A percentile compares a stretch with the other conserved stretches of the same genome.
Conservation (phyloP, 2,888 invertebrate species). For the Drosophila meridionalis region DNA sequence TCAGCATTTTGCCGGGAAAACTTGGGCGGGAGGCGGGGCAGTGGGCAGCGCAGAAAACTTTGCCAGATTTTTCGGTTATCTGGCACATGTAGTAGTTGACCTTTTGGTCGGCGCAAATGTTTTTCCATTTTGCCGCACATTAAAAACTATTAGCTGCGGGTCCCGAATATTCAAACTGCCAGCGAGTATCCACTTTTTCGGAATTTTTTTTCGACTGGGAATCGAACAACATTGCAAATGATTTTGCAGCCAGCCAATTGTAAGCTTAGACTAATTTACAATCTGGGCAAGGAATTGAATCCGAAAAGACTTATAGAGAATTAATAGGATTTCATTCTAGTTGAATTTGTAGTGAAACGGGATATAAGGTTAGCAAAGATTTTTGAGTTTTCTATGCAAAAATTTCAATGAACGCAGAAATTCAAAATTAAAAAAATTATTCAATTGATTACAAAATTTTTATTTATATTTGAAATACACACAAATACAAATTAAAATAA, state of each 20-base stretch:
- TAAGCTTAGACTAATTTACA: background rate
- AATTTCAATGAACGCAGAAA: no score
- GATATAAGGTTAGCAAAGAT: no score
- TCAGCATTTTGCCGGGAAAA: slow-evolving; percentile 58
- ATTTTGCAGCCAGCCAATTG: background rate
- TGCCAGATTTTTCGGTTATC: slow-evolving; percentile 67
- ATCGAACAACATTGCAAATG: slow-evolving; percentile 9
- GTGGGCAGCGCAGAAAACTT: slow-evolving; percentile 40
- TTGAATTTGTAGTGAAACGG: no score
- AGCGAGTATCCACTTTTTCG: background rate
- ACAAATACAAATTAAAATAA: no score
- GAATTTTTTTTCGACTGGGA: background rate
- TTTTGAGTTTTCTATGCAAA: no score
- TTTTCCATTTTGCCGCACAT: slow-evolving; percentile 48
- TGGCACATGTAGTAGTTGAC: slow-evolving; percentile 76
- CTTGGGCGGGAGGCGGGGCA: background rate
- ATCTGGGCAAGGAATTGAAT: background rate
- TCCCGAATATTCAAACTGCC: slow-evolving; percentile 41
- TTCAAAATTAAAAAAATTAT: no score
- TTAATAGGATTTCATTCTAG: no score
- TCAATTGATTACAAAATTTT: no score
- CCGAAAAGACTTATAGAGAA: no score
- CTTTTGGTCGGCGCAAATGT: slow-evolving; percentile 52
- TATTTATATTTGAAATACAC: no score
- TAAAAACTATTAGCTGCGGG: slow-evolving; percentile 73